Base-by-base conservation (phyloP, 2,113 vertebrate species). In the Sprattus sprattus region DNA sequence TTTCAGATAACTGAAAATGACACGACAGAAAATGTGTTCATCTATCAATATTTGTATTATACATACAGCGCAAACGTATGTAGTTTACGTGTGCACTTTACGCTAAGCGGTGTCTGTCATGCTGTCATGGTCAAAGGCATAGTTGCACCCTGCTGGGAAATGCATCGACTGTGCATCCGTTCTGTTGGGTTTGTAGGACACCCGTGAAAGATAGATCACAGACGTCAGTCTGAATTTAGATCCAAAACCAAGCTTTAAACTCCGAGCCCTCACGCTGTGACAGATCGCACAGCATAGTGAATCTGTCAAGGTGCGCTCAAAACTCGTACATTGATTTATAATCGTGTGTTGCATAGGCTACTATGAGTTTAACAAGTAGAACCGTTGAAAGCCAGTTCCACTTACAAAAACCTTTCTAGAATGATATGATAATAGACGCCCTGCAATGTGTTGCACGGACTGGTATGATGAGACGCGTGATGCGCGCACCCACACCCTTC, bases 401-500 rank as follows among this genome's bases (percentile, higher is more conserved):
- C 39, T 4, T 78, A 16, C 25, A 28, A 78, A 78, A 44, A 78
- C 71, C 1, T 39, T 60, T 60, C 20, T 39, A 78, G 28, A 67
- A 67, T 6, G 16, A 2, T 15, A 11, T 75, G 4, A 78, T 39
- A 39, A 2, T 39, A 3, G 5, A 13, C 28, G 71, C 71, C 4
- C 0, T 16, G 71, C 64, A 39, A 39, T 78, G 32, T 78, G 25
- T 78, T 84, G 82, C 25, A 81, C 22, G 44, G 45, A 84, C 44
- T 50, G 25, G 46, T 3, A 83, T 89, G 67, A 82, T 49, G 28
- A 78, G 44, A 81, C 32, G 85, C 82, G 32, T 64, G 39, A 78
- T 78, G 64, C 39, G 78, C 85, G 81, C 84, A 89, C 91, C 90
- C 91, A 92, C 92, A 93, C 83, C 83, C 86, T 82, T 57, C 80